These are phyloP conservation scores for Arbacia lixula DNA, from an alignment of 53 echinoderm and acorn worm species.

Conservation along the genomic window DNA sequence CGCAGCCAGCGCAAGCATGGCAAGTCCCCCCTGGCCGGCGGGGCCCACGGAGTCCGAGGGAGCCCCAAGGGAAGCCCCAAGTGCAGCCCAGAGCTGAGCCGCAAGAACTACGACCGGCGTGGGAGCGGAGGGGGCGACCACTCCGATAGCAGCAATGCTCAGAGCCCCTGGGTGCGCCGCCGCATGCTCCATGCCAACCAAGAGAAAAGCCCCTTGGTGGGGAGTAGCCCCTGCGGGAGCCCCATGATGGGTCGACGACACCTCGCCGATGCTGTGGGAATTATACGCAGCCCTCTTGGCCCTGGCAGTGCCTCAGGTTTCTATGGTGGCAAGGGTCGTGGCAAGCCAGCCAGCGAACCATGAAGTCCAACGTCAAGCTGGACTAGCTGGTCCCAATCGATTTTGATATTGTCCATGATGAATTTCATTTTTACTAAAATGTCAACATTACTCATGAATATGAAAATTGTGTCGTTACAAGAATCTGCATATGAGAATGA, in stretches of 20 bases:
- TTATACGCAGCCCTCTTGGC: constrained; percentile 71
- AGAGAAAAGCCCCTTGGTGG: constrained; percentile 64
- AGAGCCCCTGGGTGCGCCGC: constrained; percentile 91
- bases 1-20: constrained; percentile 85
- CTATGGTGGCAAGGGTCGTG: constrained; percentile 79
- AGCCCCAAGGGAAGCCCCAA: constrained; percentile 80
- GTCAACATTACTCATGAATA: too few species aligned
- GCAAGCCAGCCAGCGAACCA: constrained; percentile 53
- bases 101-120: constrained; percentile 65
- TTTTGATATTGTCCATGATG: too few species aligned
- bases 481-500: too few species aligned
- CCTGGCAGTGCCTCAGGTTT: constrained; percentile 70
- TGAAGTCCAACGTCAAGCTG: too few species aligned
- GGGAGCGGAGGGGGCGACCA: constrained; percentile 74
- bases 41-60: constrained; percentile 31
- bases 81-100: constrained; percentile 82
- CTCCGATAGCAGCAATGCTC: constrained; percentile 76
- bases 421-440: too few species aligned
- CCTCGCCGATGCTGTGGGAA: constrained; percentile 56
- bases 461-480: too few species aligned
- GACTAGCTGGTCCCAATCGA: too few species aligned
- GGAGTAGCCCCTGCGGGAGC: constrained; percentile 77
- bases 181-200: constrained; percentile 74
- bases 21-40: constrained; percentile 71
- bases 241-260: constrained; percentile 68